phyloP scores from a whole-genome alignment of 2,888 invertebrate genomes.

The Trachelus troglodyta region DNA sequence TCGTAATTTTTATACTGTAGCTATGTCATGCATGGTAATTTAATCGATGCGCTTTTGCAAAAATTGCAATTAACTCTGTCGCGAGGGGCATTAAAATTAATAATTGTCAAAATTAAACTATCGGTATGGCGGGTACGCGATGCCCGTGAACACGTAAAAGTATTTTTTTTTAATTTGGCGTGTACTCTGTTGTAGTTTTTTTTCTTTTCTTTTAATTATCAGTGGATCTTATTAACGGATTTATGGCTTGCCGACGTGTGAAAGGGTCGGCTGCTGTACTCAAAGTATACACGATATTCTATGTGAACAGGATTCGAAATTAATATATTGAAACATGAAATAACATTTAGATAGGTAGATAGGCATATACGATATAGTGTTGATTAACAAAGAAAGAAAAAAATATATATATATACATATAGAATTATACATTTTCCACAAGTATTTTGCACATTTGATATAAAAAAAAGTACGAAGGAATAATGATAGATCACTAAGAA shows the following conservation, averaged over 20 bases:
- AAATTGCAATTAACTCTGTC: no score
- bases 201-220: background rate
- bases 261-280: conserved; percentile 58
- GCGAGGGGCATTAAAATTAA: no score
- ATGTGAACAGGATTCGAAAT: conserved; percentile 60
- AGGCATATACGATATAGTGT: conserved; percentile 58
- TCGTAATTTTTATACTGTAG: no score
- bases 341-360: conserved; percentile 52
- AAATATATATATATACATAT: conserved; percentile 41
- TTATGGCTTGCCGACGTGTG: conserved; percentile 53
- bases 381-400: conserved; percentile 51
- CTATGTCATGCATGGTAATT: no score
- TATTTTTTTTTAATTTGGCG: no score
- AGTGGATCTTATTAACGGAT: conserved; percentile 57
- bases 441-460: conserved; percentile 66
- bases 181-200: no score
- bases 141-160: no score
- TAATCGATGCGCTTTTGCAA: no score
- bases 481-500: conserved; percentile 27
- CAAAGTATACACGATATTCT: conserved; percentile 56
- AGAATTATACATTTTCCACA: conserved; percentile 59
- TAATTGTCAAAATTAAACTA: no score
- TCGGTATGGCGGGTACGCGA: no score
- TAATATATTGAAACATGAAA: conserved; percentile 58
- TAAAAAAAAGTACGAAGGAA: conserved; percentile 38